Percentiles rank a stretch among this genome's conserved stretches.
phyloP scores from a whole-genome alignment of 2,888 invertebrate genomes.

The Harpagoxenus sublaevis region DNA sequence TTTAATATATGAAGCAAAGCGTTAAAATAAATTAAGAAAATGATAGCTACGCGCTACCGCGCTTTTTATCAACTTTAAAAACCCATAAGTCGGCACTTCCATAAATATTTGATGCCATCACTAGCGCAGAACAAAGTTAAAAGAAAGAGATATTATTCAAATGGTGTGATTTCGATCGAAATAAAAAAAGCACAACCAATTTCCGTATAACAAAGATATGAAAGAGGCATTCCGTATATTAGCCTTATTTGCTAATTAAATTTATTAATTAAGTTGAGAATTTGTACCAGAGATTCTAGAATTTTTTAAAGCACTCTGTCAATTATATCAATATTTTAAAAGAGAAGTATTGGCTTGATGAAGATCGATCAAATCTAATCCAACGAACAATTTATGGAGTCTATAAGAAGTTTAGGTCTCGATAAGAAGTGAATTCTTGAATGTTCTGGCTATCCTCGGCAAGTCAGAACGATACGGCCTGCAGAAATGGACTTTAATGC shows the following conservation, averaged over 20 bases:
- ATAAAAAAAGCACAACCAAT: neutral
- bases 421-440: conserved; percentile 13
- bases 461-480: conserved; percentile 49
- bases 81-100: neutral
- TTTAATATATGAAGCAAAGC: neutral
- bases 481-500: conserved; percentile 61
- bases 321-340: neutral
- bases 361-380: neutral
- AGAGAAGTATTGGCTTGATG: neutral
- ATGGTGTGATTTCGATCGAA: neutral
- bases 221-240: neutral
- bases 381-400: neutral
- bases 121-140: neutral
- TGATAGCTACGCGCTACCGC: neutral
- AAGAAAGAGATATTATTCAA: neutral
- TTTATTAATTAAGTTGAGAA: neutral
- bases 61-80: neutral
- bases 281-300: neutral
- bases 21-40: neutral
- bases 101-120: neutral
- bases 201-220: neutral
- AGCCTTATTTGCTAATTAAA: neutral
- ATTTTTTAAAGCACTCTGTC: neutral
- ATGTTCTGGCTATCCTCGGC: conserved; percentile 1
- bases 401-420: neutral